Percentiles rank a stretch among this genome's conserved stretches.
Evolutionary conservation across 2,797 vertebrate genomes (phyloP).

Genomic region (Champsocephalus gunnari): DNA sequence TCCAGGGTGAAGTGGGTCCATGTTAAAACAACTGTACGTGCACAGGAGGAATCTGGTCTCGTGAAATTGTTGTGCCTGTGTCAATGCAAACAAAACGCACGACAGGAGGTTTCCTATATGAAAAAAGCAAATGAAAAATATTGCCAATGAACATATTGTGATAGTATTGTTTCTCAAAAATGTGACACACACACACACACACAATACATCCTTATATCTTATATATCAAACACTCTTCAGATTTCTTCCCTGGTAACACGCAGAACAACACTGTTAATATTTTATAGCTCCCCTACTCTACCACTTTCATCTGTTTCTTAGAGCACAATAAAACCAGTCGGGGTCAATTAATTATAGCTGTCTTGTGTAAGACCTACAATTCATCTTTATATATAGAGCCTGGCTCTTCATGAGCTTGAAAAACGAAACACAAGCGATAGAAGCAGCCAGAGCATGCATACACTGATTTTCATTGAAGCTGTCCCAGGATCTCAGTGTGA

Average conservation of each 20-base stretch:
- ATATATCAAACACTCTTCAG: slow-evolving; percentile 4
- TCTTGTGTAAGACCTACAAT: neutral
- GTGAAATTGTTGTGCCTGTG: neutral
- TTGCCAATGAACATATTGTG: neutral
- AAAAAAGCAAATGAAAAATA: neutral
- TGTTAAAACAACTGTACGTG: slow-evolving; percentile 4
- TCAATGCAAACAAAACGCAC: neutral
- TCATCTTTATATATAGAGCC: neutral
- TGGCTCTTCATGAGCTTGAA: neutral
- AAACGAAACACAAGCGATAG: neutral
- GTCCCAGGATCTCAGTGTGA: neutral
- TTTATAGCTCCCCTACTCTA: neutral
- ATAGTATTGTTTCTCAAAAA: neutral
- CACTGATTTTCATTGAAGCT: neutral
- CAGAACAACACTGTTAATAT: slow-evolving; percentile 13
- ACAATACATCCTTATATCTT: neutral
- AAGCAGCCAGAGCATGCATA: neutral
- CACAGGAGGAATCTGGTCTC: neutral
- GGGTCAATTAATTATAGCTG: slow-evolving; percentile 20
- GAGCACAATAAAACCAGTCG: neutral
- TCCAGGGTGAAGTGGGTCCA: neutral
- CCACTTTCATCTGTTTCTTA: slow-evolving; percentile 28
- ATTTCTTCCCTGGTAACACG: neutral
- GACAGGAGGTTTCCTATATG: neutral
- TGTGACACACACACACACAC: neutral